phyloP scores from a whole-genome alignment of 2,888 invertebrate species.

The Trissonchulus latispiculum region DNA sequence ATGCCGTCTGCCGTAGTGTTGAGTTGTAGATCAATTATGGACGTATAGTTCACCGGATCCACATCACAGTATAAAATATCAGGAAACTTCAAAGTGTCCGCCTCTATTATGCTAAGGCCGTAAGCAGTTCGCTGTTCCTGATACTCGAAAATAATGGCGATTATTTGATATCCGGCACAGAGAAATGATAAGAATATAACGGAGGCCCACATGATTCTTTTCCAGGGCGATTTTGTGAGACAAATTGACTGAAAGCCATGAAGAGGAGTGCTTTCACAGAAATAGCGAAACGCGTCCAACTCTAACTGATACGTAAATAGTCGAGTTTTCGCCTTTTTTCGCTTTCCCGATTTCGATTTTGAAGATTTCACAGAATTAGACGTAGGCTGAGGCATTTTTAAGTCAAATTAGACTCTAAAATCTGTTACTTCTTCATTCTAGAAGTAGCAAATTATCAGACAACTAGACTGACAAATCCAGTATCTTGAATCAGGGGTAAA shows the following conservation, averaged over 20 bases:
- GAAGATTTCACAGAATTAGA: no score
- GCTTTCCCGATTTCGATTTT: no score
- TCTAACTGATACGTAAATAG: no score
- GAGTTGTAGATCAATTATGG: not conserved
- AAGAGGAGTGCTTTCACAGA: constrained; percentile 17
- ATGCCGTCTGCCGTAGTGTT: not conserved
- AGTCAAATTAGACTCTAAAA: no score
- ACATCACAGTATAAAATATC: constrained; percentile 12
- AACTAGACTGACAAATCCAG: no score
- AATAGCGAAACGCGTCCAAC: not conserved
- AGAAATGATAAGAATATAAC: not conserved
- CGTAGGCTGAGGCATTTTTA: no score
- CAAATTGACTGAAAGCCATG: constrained; percentile 14
- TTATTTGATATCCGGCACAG: constrained; percentile 11
- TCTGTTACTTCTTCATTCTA: no score
- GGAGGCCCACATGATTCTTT: not conserved
- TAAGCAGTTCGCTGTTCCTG: constrained; percentile 15
- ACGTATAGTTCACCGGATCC: constrained; percentile 2
- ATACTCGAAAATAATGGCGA: constrained; percentile 3
- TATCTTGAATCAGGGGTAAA: no score
- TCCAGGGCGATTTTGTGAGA: constrained; percentile 11
- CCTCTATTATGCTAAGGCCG: not conserved
- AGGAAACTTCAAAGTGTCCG: constrained; percentile 14
- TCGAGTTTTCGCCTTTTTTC: no score
- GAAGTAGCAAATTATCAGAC: no score